These are phyloP conservation scores for Sceloporus tristichus DNA, from an alignment of 2,113 vertebrate genomes.

Conservation along the genomic window DNA sequence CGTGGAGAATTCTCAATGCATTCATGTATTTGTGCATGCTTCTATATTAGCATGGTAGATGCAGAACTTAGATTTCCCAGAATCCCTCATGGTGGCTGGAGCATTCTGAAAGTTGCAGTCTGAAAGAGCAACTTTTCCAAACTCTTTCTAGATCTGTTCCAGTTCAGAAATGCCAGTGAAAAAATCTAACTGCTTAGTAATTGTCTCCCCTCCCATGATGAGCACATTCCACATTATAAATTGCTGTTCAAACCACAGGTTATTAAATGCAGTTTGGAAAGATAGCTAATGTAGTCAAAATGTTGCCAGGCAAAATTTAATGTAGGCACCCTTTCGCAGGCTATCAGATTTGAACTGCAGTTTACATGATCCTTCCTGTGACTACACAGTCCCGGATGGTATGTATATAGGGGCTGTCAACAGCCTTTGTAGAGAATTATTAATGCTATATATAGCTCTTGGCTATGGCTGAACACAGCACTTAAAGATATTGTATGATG, in stretches of 20 bases:
- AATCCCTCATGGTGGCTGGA: no score
- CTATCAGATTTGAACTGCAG: no score
- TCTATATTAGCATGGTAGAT: no score
- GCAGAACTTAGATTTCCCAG: no score
- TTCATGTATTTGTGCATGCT: no score
- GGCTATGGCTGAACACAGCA: background rate
- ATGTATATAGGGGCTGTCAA: background rate
- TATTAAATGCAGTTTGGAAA: background rate
- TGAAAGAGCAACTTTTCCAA: no score
- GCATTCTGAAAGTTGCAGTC: no score
- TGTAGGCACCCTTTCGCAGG: no score
- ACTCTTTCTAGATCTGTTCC: background rate
- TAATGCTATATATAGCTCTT: background rate
- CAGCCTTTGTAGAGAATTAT: background rate
- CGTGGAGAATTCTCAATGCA: no score
- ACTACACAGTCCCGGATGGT: background rate
- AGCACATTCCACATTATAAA: background rate
- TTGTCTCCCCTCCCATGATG: background rate
- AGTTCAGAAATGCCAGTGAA: background rate
- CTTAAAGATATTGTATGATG: background rate
- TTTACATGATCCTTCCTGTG: background rate
- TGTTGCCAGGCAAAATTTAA: no score
- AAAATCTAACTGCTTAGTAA: background rate
- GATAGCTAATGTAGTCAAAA: background rate
- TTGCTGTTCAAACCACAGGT: background rate